A percentile compares a stretch with the other conserved stretches of the same genome.
These are phyloP conservation scores for Chrysomallon squamiferum DNA, from an alignment of 1,140 invertebrate species.

Conservation along the genomic window DNA sequence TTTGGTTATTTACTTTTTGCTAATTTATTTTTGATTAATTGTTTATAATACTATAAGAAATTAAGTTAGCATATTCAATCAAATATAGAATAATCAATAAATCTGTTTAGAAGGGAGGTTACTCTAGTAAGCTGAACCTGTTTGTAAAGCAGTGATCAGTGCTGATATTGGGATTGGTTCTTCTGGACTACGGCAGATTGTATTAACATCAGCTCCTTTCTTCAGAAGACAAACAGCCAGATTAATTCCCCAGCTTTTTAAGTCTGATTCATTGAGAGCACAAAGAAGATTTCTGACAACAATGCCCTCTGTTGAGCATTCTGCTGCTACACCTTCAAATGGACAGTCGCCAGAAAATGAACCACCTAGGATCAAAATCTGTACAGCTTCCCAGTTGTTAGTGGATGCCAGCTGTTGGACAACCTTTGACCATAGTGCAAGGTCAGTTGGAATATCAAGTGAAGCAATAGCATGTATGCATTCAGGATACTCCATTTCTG, in stretches of 20 bases:
- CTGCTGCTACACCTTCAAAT: not conserved
- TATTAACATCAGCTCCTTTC: not conserved
- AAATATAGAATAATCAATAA: no score
- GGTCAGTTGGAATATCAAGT: not conserved
- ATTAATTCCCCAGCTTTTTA: slow-evolving; percentile 2
- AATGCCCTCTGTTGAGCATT: not conserved
- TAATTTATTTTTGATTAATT: no score
- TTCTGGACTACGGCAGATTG: not conserved
- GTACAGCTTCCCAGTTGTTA: not conserved
- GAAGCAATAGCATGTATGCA: not conserved
- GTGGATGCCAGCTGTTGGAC: not conserved
- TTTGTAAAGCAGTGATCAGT: not conserved
- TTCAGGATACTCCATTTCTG: no score
- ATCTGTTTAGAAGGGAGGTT: no score
- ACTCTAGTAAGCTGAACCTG: not conserved
- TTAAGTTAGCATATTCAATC: no score
- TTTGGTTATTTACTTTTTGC: no score
- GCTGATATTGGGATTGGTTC: not conserved
- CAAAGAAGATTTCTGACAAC: not conserved
- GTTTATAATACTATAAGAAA: no score
- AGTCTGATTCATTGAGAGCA: not conserved
- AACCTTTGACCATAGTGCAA: not conserved
- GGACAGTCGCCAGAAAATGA: not conserved
- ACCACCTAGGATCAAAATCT: not conserved
- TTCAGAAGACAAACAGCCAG: slow-evolving; percentile 5